Base-by-base conservation (phyloP, 2,888 invertebrate species). In the Ophion costatus region DNA sequence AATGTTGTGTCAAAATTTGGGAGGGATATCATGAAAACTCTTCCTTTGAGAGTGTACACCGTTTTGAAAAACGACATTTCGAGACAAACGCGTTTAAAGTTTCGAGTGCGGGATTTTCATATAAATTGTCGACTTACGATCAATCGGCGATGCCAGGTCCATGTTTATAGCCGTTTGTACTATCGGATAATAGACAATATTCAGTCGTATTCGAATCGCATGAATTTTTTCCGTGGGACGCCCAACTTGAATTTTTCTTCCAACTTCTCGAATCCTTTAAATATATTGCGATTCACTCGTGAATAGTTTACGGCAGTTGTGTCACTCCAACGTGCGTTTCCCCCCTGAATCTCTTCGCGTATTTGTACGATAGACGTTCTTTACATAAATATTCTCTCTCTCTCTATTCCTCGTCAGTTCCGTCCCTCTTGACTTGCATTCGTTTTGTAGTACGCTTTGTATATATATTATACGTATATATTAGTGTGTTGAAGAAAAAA, bases 211-310 rank as follows among this genome's bases (percentile, higher is more conserved):
- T 45, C 45, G 1, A 63, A 63, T 61, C 33, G n/a, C 64, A n/a
- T 33, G 0, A 5, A 4, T 33, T 64, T 64, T 64, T 64, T 33
- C 33, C 29, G 14, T 11, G 10, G 4, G 29, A 10, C 11, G 11
- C 17, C 4, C n/a, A 38, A 42, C n/a, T 7, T 10, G 14, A 29
- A 9, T 51, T 51, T 51, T 51, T 14, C 14, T 51, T 51, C 6
- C 4, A 56, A 73, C 71, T 71, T 70, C 64, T 51, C 63, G 61
- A 63, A 88, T 90, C 90, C 88, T 89, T 87, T 82, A 85, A 88
- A 90, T 90, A 88, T 88, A 29, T 87, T 51, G 51, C 59, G 24
- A 71, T 76, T 14, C 56, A 24, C 38, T 57, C 20, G 67, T 24
- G 57, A 84, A 81, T 84, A 57, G 38, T 33, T 9, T 4, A n/a